phyloP scores from a whole-genome alignment of 1,140 invertebrate species.

The Riptortus pedestris region DNA sequence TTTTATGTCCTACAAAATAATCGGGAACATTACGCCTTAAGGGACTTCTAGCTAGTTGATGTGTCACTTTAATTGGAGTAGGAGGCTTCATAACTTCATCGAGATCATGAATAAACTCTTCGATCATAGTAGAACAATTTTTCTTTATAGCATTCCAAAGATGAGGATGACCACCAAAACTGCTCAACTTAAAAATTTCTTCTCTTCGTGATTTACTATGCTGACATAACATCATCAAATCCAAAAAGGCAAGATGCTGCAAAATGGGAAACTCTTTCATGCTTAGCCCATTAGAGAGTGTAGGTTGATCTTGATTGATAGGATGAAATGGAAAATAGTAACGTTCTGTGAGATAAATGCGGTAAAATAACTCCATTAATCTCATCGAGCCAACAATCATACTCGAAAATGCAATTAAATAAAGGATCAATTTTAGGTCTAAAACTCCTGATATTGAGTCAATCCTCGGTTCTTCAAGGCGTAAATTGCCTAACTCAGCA shows the following conservation, averaged over 20 bases:
- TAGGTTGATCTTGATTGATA: slow-evolving; percentile 30
- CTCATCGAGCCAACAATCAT: slow-evolving; percentile 55
- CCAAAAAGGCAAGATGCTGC: slow-evolving; percentile 57
- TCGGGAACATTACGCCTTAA: neutral
- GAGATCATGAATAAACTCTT: neutral
- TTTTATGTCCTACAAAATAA: slow-evolving; percentile 13
- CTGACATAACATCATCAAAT: slow-evolving; percentile 50
- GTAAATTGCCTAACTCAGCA: slow-evolving; percentile 40
- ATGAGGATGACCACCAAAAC: slow-evolving; percentile 65
- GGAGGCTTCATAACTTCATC: neutral
- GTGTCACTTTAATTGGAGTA: neutral
- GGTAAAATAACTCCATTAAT: slow-evolving; percentile 55
- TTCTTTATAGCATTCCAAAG: slow-evolving; percentile 62
- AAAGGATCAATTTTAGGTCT: slow-evolving; percentile 45
- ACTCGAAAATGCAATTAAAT: slow-evolving; percentile 54
- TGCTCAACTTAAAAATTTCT: slow-evolving; percentile 56
- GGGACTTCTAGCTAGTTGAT: slow-evolving; percentile 39
- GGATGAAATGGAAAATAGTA: slow-evolving; percentile 21
- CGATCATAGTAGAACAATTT: slow-evolving; percentile 39
- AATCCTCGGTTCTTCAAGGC: slow-evolving; percentile 40
- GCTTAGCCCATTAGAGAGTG: slow-evolving; percentile 46
- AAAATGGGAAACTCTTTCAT: slow-evolving; percentile 48
- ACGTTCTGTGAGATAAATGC: slow-evolving; percentile 41
- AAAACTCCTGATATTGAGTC: slow-evolving; percentile 43
- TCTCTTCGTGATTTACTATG: slow-evolving; percentile 45